Evolutionary conservation across 2,888 invertebrate genomes (phyloP), one percentile per base, ranked within the genome.

Genomic region (Rhamnusium bicolor): DNA sequence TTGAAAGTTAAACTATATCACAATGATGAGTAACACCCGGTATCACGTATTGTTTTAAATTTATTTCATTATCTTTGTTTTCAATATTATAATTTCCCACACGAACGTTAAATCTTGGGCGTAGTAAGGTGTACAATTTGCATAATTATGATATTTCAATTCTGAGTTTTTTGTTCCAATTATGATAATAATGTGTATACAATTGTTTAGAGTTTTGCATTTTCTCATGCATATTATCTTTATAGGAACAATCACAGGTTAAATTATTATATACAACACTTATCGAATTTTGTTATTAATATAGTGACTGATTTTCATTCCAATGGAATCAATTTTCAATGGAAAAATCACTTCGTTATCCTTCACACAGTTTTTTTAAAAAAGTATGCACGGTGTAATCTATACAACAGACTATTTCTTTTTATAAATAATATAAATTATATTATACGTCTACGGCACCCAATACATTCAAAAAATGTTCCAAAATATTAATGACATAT

Each of bases 81-180:
- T n/a, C 54, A 54, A 27, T 54, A 24, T 54, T 27, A 29, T 29
- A 19, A 60, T 32, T 27, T 40, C 32, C 32, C 32, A 60, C 32
- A 18, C 7, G 3, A 32, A 40, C 40, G 16, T 18, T 40, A 60
- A 40, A 18, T 40, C 32, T 32, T 60, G 60, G 61, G 61, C 21
- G 61, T 61, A 61, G 61, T 47, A 61, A 60, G 32, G 58, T 32
- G 46, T 40, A 40, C n/a, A 61, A 61, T 61, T 61, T 61, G 21
- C 46, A 61, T 61, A 47, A 61, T 61, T 14, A 46, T 6, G 0
- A 24, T n/a, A 46, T 19, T 14, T 46, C 12, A 61, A 61, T 46
- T 14, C 61, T 61, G 40, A 21, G 46, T 18, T 46, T 47, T 61
- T 61, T 61, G 61, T 61, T 61, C 40, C 40, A 24, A 10, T 54